Evolutionary conservation across 2,888 invertebrate genomes (phyloP).

Genomic region (Hypercompe scribonia): DNA sequence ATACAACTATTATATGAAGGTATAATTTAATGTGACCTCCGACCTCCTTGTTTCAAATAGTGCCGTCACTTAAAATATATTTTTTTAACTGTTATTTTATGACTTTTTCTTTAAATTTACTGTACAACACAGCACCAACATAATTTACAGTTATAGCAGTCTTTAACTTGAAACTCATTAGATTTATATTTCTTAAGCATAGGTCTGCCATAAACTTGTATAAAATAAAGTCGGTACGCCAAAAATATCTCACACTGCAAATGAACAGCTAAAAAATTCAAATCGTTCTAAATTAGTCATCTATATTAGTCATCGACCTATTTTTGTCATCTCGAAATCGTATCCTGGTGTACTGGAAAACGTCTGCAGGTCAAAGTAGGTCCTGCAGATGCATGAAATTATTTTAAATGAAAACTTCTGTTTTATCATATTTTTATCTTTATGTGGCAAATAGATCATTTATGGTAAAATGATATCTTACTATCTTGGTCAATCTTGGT

Average conservation of each 20-base stretch:
- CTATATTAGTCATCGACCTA: not conserved
- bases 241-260: conserved; percentile 25
- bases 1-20: not conserved
- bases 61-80: conserved; percentile 14
- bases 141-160: conserved; percentile 4
- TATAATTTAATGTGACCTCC: conserved; percentile 6
- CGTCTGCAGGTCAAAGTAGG: conserved; percentile 7
- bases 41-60: conserved; percentile 25
- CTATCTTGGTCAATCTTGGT: not conserved
- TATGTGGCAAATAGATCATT: not conserved
- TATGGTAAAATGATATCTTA: conserved; percentile 4
- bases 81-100: not conserved
- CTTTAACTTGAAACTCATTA: conserved; percentile 6
- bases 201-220: not conserved
- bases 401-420: not conserved
- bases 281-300: conserved; percentile 13
- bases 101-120: not conserved
- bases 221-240: conserved; percentile 15
- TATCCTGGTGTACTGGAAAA: not conserved
- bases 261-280: conserved; percentile 23
- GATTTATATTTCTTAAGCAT: conserved; percentile 17
- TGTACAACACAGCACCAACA: not conserved
- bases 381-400: not conserved
- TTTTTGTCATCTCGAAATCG: conserved; percentile 8
- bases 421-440: not conserved